A percentile compares a stretch with the other conserved stretches of the same genome.
These are phyloP conservation scores for Cinara cedri DNA, from an alignment of 2,888 invertebrate genomes.

Conservation along the genomic window DNA sequence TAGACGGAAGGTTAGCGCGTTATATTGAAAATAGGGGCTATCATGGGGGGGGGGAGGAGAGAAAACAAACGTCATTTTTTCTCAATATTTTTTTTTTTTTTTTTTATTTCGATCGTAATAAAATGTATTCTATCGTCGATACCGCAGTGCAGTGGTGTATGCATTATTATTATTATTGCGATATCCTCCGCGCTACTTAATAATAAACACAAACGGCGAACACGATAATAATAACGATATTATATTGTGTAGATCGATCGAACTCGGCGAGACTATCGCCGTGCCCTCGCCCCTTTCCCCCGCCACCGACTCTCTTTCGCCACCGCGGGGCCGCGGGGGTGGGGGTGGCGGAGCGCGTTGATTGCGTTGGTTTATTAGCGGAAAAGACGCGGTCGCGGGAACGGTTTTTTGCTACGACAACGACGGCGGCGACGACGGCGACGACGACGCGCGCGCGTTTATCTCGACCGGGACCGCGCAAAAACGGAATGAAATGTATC, in stretches of 20 bases:
- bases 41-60: too few species aligned
- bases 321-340: neutral
- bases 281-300: too few species aligned
- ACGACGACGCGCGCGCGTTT: conserved; percentile 44
- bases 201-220: too few species aligned
- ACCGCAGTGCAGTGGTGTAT: too few species aligned
- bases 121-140: too few species aligned
- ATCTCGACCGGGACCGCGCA: conserved; percentile 55
- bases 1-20: too few species aligned
- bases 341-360: conserved; percentile 26
- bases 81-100: too few species aligned
- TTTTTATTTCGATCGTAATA: too few species aligned
- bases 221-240: neutral
- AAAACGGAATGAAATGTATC: conserved; percentile 57
- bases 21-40: too few species aligned
- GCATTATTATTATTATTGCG: too few species aligned
- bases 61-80: too few species aligned
- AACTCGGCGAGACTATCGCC: neutral
- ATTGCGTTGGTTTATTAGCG: conserved; percentile 56
- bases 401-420: conserved; percentile 34
- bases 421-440: neutral
- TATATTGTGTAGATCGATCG: conserved; percentile 22
- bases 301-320: too few species aligned
- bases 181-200: neutral
- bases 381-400: conserved; percentile 47